Percentiles rank a stretch among this genome's conserved stretches.
Conservation (phyloP, 2,888 invertebrate genomes). For the Euzetes globulus region DNA sequence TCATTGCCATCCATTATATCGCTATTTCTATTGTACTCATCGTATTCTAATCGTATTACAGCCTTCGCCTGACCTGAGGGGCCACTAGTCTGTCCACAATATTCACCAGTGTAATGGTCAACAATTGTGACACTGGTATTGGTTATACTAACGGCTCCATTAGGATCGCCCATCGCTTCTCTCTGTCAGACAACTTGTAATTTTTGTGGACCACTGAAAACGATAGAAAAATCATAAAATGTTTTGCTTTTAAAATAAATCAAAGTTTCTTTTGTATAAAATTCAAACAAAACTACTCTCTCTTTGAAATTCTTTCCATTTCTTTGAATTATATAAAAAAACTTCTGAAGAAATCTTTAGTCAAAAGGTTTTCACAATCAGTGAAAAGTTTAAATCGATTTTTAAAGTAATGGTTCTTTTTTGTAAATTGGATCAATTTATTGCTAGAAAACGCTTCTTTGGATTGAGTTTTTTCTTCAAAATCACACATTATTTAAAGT, state of each 20-base stretch:
- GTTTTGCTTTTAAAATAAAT: neutral
- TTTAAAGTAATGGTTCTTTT: neutral
- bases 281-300: neutral
- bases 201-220: neutral
- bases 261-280: neutral
- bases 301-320: neutral
- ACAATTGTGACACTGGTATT: neutral
- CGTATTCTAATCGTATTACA: constrained; percentile 10
- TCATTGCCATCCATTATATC: neutral
- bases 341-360: too few species aligned
- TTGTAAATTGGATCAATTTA: neutral
- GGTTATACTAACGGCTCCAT: neutral
- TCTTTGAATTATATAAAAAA: too few species aligned
- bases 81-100: neutral
- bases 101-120: neutral
- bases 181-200: neutral
- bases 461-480: neutral
- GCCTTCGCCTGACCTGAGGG: constrained; percentile 10
- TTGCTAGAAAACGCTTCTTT: neutral
- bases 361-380: too few species aligned
- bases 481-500: neutral
- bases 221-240: constrained; percentile 6
- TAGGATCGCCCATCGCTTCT: neutral
- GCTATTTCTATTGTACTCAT: constrained; percentile 6
- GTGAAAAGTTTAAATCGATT: neutral